These are phyloP conservation scores for Cranoglanis bouderius DNA, from an alignment of 2,113 vertebrate species.

Conservation along the genomic window DNA sequence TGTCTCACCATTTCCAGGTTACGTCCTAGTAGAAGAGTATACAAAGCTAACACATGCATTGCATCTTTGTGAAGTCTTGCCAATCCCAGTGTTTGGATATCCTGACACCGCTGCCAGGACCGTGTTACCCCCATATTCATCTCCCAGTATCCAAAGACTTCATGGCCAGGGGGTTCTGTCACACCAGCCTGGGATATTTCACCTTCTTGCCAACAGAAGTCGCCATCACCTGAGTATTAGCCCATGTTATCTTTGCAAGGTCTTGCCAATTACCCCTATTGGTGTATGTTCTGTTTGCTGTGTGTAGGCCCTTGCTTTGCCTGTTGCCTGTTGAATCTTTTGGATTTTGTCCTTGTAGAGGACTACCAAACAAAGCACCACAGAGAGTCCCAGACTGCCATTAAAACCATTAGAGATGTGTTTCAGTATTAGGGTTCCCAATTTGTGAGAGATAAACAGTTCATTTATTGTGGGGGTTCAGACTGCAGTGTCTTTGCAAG, in stretches of 20 bases:
- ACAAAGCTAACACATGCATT: neutral
- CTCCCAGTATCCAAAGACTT: neutral
- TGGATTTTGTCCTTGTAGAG: neutral
- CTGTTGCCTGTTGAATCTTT: neutral
- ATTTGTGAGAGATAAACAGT: neutral
- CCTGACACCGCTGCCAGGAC: neutral
- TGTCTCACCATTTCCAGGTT: neutral
- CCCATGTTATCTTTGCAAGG: neutral
- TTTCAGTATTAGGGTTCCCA: neutral
- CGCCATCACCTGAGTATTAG: neutral
- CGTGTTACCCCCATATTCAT: neutral
- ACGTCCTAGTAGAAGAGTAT: neutral
- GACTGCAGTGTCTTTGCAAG: neutral
- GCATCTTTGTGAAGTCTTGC: neutral
- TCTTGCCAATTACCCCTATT: neutral
- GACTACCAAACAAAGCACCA: neutral
- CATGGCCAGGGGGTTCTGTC: neutral
- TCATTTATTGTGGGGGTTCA: neutral
- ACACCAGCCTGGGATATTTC: neutral
- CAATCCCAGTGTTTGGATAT: neutral
- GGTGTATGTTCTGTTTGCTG: neutral
- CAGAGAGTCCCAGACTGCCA: neutral
- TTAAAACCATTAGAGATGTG: neutral
- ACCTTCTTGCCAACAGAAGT: neutral
- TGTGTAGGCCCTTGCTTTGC: neutral